Base-by-base conservation (phyloP, 2,797 vertebrate genomes). In the Lepilemur ruficaudatus region DNA sequence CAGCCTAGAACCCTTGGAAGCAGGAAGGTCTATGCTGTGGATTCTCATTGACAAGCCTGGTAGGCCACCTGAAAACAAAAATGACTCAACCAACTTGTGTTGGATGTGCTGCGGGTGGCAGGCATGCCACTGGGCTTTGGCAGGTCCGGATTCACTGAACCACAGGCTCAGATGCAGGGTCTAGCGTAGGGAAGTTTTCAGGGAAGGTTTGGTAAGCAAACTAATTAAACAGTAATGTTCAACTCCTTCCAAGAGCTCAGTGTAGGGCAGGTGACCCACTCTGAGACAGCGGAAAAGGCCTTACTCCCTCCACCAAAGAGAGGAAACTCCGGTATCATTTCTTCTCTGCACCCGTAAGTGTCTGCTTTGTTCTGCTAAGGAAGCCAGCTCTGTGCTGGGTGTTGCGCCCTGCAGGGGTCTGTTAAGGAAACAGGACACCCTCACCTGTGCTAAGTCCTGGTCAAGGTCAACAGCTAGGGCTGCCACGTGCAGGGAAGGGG, bases 271-370 rank as follows among this genome's bases (percentile, higher is more conserved):
- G 59, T 41, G 89, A 70, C 76, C 91, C 48, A 30, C 0, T 15
- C 46, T 2, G 41, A 52, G 72, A 38, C 32, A 32, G 65, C 1
- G 72, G 6, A 28, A 50, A 52, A 50, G 55, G 93, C 6, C 23
- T 20, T 25, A 57, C 1, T 92, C 70, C 38, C 55, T 79, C 67
- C 22, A 32, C 41, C 43, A 22, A 30, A 57, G 61, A 85, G 25
- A 67, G 61, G 32, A 81, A n/a, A 41, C 61, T 50, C 1, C 0
- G 30, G 52, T 23, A 22, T 17, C 2, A 0, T 4, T 46, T 23
- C 67, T 59, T 35, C 6, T 65, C 32, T 4, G 2, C 0, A 1
- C 15, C 61, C 25, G 23, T 0, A 5, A 20, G 2, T 17, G 10
- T 28, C 32, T 2, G 57, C 32, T 61, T n/a, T 18, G 32, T 67